phyloP scores from a whole-genome alignment of 2,888 invertebrate genomes.

The Acanthosoma haemorrhoidale region DNA sequence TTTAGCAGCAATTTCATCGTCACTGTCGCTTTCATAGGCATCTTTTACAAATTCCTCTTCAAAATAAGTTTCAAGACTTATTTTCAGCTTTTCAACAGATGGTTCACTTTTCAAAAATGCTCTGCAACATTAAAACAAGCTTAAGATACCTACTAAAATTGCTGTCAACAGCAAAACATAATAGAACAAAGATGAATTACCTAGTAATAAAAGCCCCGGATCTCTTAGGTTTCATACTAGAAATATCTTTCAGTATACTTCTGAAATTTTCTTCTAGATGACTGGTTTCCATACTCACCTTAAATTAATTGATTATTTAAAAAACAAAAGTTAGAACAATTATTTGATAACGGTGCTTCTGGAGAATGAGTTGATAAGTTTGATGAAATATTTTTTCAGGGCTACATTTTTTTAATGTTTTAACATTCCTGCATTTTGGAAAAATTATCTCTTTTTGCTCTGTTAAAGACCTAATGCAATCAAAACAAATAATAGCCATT shows the following conservation, averaged over 20 bases:
- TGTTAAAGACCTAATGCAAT: no score
- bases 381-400: no score
- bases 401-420: no score
- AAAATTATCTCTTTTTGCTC: no score
- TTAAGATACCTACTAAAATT: background rate
- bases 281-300: constrained; percentile 68
- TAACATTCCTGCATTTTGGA: no score
- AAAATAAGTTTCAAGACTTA: constrained; percentile 51
- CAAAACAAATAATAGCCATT: no score
- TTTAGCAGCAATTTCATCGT: constrained; percentile 44
- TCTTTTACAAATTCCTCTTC: constrained; percentile 37
- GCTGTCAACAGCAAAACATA: constrained; percentile 22
- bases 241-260: constrained; percentile 60
- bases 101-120: constrained; percentile 60
- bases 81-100: constrained; percentile 61
- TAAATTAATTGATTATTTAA: constrained; percentile 31
- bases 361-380: background rate
- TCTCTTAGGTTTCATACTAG: constrained; percentile 60
- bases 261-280: constrained; percentile 68
- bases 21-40: constrained; percentile 41
- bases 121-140: constrained; percentile 47
- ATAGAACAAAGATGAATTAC: constrained; percentile 44
- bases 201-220: constrained; percentile 64
- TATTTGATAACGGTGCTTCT: constrained; percentile 3
- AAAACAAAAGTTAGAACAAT: constrained; percentile 30